Evolutionary conservation across 2,113 vertebrate species (phyloP).

Genomic region (Saguinus midas): DNA sequence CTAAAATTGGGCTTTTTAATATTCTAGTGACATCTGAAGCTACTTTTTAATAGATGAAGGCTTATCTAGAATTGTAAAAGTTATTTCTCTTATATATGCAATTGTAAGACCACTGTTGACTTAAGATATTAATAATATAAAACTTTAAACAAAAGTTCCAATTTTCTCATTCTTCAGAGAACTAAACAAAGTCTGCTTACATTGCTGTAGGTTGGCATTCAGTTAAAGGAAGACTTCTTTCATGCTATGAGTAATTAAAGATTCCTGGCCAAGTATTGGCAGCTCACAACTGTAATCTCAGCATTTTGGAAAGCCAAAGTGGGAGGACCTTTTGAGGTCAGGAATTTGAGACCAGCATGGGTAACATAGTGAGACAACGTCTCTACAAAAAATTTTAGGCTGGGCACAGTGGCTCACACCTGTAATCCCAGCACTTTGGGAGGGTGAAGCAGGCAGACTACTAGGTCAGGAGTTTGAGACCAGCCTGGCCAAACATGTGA

Average conservation of each 20-base stretch:
- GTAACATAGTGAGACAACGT: too few species aligned
- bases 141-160: background rate
- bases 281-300: too few species aligned
- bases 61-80: background rate
- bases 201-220: background rate
- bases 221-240: background rate
- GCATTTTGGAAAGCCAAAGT: too few species aligned
- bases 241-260: background rate
- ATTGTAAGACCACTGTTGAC: background rate
- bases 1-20: conserved; percentile 23
- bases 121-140: background rate
- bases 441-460: too few species aligned
- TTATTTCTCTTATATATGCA: background rate
- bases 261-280: too few species aligned
- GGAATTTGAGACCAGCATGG: too few species aligned
- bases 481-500: too few species aligned
- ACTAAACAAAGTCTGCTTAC: background rate
- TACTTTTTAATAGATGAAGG: background rate
- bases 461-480: too few species aligned
- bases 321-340: too few species aligned
- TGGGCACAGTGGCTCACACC: too few species aligned
- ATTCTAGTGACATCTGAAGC: background rate
- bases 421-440: too few species aligned
- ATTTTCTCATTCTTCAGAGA: background rate
- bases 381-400: too few species aligned